Evolutionary conservation across 2,797 vertebrate genomes (phyloP), one percentile per base, ranked within the genome.

Genomic region (Sebastes cheni): DNA sequence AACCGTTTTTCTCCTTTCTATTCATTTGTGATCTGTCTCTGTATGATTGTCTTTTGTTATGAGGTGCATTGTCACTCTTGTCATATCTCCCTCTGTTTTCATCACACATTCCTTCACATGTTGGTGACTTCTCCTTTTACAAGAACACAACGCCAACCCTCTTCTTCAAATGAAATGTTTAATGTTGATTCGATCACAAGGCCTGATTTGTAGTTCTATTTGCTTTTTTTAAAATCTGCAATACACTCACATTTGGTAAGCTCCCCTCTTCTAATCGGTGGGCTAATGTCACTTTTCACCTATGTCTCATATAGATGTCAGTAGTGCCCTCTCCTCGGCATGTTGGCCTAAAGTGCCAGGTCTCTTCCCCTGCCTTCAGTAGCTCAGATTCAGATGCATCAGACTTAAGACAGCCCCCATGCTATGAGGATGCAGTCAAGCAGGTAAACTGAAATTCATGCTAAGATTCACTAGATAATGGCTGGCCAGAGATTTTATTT

Each of bases 361-460:
- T 96, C 92, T 93, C 96, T 85, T 91, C 95, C 95, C 94, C 96
- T 83, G 94, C 93, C 92, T 97, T 97, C 96, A 96, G 95, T 96
- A 98, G 97, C 93, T 95, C 97, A 95, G 95, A 93, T 87, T 94
- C 96, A 93, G 90, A 96, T 89, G 95, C 96, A 93, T 95, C 96
- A 87, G 96, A 97, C 93, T 92, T 96, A 95, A 97, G 97, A 94
- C 97, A 97, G 93, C 98, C 97, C 93, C 98, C 97, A 82, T 96
- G 97, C 92, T 98, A 98, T 93, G 97, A 98, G 95, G 98, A 99
- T 95, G 98, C 97, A 94, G 95, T 99, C 77, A 98, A 98, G 94
- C 98, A 99, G 97, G 97, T 98, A 97, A 97, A 94, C 87, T 84
- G 85, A 79, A 91, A 90, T 78, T 84, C 75, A 70, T 81, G 76